Evolutionary conservation across 2,888 invertebrate genomes (phyloP).

Genomic region (Ophion ventricosus): DNA sequence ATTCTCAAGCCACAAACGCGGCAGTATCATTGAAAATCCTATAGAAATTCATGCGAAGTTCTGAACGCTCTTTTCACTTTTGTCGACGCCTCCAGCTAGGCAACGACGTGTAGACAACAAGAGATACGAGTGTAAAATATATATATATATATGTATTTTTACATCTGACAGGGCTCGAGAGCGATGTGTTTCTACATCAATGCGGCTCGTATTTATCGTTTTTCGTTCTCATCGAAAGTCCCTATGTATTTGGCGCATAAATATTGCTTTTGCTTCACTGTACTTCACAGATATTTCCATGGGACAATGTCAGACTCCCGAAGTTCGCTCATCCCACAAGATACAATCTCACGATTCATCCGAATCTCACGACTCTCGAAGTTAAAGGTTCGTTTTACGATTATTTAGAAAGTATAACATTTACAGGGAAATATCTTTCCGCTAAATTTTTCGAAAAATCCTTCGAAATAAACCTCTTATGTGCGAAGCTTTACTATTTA

Average conservation of each 20-base stretch:
- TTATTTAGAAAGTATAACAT: background rate
- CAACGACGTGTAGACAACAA: slow-evolving; percentile 45
- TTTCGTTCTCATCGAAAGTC: slow-evolving; percentile 13
- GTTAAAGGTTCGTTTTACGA: slow-evolving; percentile 88
- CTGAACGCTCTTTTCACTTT: slow-evolving; percentile 46
- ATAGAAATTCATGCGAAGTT: slow-evolving; percentile 60
- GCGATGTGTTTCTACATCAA: slow-evolving; percentile 31
- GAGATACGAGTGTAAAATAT: slow-evolving; percentile 55
- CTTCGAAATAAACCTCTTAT: too few relatives aligned
- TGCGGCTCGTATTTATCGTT: slow-evolving; percentile 16
- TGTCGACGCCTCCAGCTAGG: slow-evolving; percentile 40
- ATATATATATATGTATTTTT: background rate
- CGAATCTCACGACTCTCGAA: slow-evolving; percentile 95
- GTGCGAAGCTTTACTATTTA: too few relatives aligned
- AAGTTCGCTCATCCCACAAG: slow-evolving; percentile 91
- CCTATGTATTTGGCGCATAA: slow-evolving; percentile 8
- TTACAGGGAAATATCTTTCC: background rate
- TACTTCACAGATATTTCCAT: slow-evolving; percentile 87
- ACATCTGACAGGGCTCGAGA: slow-evolving; percentile 19
- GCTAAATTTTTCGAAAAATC: too few relatives aligned
- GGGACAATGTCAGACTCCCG: slow-evolving; percentile 91
- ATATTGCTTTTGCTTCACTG: slow-evolving; percentile 10
- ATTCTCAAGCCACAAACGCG: slow-evolving; percentile 34
- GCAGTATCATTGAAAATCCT: slow-evolving; percentile 36
- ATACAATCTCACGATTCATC: slow-evolving; percentile 95